These are phyloP conservation scores for Parazoanthus swiftii DNA, from an alignment of 92 coral and sea anemone genomes.

Conservation along the genomic window DNA sequence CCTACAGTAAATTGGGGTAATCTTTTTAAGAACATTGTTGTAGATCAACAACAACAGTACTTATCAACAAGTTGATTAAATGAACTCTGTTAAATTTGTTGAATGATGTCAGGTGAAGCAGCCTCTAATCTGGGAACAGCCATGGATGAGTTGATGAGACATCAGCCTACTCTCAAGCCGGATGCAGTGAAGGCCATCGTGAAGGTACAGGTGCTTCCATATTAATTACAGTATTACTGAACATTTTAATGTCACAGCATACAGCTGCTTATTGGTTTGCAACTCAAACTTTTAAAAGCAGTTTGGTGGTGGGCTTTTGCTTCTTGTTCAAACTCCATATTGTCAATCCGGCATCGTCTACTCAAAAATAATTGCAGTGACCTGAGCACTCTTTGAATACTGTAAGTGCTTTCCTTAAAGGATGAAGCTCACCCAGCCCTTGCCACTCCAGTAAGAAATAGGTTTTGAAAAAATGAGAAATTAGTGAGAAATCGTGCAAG, in stretches of 20 bases:
- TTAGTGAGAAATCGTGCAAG: no score
- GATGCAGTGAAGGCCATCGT: conserved; percentile 99
- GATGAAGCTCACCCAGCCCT: no score
- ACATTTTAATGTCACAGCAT: neutral
- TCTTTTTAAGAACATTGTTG: no score
- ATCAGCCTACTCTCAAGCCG: conserved; percentile 93
- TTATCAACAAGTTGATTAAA: no score
- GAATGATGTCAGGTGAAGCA: conserved; percentile 68
- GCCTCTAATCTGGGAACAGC: conserved; percentile 96
- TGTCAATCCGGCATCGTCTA: no score
- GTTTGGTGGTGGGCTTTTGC: neutral
- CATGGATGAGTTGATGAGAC: conserved; percentile 98
- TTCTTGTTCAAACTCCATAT: no score
- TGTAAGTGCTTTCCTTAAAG: no score
- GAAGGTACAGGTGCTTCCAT: conserved; percentile 50
- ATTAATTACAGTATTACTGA: neutral
- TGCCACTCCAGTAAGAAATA: no score
- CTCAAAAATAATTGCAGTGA: neutral
- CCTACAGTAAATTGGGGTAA: no score
- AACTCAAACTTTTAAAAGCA: neutral
- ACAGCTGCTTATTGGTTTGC: neutral
- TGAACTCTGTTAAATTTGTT: neutral
- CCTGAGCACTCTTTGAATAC: no score
- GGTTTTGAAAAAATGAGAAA: no score
- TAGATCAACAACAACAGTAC: no score